These are phyloP conservation scores for Leptoteleia sp. DNA, from an alignment of 1,140 invertebrate species.

Conservation along the genomic window DNA sequence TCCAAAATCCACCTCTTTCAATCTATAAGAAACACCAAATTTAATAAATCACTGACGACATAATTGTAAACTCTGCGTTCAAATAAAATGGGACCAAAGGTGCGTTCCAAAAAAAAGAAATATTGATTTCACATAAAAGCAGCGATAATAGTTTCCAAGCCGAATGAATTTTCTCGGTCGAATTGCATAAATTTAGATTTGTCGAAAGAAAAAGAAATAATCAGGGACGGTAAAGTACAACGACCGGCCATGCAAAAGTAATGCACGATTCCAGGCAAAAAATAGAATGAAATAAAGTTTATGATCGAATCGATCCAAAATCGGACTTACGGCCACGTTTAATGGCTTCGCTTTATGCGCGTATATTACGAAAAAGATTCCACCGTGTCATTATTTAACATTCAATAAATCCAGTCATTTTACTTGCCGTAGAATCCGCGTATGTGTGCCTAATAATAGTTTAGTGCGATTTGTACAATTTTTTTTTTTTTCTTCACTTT, in stretches of 20 bases:
- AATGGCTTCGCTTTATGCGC: constrained; percentile 42
- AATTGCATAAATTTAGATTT: constrained; percentile 39
- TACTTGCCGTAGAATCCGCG: constrained; percentile 1
- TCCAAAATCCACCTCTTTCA: background rate
- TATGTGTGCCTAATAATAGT: constrained; percentile 18
- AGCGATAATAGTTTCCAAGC: constrained; percentile 14
- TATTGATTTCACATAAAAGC: constrained; percentile 9
- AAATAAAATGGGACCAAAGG: background rate
- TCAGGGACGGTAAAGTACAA: constrained; percentile 28
- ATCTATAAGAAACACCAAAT: constrained; percentile 9
- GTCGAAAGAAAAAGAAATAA: constrained; percentile 34
- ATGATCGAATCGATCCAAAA: constrained; percentile 55
- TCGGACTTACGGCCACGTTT: constrained; percentile 46
- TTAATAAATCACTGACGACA: constrained; percentile 27
- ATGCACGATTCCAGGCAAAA: constrained; percentile 32
- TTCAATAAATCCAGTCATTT: constrained; percentile 42
- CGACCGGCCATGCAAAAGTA: constrained; percentile 44
- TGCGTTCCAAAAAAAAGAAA: constrained; percentile 12
- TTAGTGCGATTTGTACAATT: background rate
- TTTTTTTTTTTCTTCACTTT: no score
- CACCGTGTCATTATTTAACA: constrained; percentile 31
- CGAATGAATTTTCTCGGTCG: constrained; percentile 12
- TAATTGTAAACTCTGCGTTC: constrained; percentile 19
- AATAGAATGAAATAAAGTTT: constrained; percentile 44
- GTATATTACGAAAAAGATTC: constrained; percentile 38